These are phyloP conservation scores for Pelecanus crispus DNA, from an alignment of 2,113 vertebrate species.

Conservation along the genomic window DNA sequence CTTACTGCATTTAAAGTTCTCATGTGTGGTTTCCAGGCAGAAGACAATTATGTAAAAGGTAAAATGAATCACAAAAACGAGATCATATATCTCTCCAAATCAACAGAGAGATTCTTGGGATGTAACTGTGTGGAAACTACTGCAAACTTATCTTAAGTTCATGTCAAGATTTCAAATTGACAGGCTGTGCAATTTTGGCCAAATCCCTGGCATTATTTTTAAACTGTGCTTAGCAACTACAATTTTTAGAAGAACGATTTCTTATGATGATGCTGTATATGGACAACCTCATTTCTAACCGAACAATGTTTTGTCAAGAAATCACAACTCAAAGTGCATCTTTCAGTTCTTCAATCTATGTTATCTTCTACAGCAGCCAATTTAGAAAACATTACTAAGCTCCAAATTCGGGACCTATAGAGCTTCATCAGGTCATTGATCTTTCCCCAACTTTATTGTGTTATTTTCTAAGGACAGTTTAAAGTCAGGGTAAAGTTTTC, in stretches of 20 bases:
- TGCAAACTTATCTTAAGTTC: background rate
- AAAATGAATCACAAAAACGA: background rate
- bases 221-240: background rate
- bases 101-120: background rate
- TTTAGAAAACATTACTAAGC: background rate
- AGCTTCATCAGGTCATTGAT: background rate
- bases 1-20: background rate
- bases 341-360: background rate
- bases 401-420: background rate
- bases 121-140: background rate
- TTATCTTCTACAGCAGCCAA: background rate
- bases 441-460: background rate
- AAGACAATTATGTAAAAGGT: background rate
- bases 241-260: background rate
- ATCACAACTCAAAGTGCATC: background rate
- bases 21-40: background rate
- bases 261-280: background rate
- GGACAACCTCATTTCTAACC: background rate
- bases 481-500: background rate
- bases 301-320: background rate
- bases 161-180: background rate
- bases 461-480: background rate
- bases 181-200: background rate
- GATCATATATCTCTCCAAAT: background rate
- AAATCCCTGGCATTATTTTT: background rate